Conservation (phyloP, 2,113 vertebrate genomes). For the Illadopsis cleaveri region DNA sequence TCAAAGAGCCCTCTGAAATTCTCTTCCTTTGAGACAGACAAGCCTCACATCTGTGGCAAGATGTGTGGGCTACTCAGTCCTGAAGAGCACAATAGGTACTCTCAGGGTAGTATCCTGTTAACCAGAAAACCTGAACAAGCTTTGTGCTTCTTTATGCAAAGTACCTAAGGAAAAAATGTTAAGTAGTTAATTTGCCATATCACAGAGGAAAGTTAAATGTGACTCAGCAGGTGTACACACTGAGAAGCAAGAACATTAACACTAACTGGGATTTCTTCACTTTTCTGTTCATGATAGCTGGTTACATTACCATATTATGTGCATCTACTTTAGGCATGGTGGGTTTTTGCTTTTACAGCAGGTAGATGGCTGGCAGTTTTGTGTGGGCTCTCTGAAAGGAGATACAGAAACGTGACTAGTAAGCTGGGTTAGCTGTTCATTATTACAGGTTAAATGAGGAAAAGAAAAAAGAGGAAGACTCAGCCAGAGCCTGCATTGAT, state of each 20-base stretch:
- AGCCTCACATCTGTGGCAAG: not conserved
- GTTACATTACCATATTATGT: not conserved
- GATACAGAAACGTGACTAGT: not conserved
- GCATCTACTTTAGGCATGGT: not conserved
- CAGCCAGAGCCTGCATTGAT: not conserved
- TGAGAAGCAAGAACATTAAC: not conserved
- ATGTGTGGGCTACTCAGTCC: not conserved
- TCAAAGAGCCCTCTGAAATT: slow-evolving; percentile 5
- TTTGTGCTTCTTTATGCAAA: slow-evolving; percentile 4
- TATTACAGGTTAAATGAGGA: not conserved
- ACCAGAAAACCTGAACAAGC: not conserved
- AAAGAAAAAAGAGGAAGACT: slow-evolving; percentile 11
- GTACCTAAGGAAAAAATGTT: not conserved
- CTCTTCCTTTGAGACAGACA: not conserved
- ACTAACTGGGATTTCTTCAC: not conserved
- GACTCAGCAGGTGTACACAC: not conserved
- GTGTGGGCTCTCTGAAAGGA: not conserved
- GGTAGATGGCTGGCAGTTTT: not conserved
- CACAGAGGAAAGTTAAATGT: not conserved
- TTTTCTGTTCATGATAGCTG: not conserved
- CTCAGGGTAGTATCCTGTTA: not conserved
- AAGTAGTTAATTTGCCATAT: not conserved
- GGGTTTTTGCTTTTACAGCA: not conserved
- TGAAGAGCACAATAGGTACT: not conserved
- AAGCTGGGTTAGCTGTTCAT: not conserved